Evolutionary conservation across 1,140 invertebrate species (phyloP), one percentile per base, ranked within the genome.

Genomic region (Plectrocnemia conspersa): DNA sequence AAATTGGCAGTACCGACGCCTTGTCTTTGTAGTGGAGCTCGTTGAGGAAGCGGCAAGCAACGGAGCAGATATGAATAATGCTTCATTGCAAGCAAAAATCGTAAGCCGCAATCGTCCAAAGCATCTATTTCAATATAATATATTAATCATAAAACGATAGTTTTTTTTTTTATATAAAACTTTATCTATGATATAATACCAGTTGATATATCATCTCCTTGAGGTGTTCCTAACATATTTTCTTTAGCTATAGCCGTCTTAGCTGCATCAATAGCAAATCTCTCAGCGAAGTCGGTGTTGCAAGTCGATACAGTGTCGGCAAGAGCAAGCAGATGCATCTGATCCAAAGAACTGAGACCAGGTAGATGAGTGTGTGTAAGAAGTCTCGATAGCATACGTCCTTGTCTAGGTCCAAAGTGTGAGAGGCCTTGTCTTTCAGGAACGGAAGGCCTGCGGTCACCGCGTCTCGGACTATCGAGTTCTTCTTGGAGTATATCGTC

Each of bases 241-340:
- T 88, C 85, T 64, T 86, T 86, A 1, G 80, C 79, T 33, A 83
- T 80, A 0, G 82, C 81, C 32, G 73, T 85, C 72, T 81, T 89
- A 18, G 79, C 84, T 25, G 87, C 80, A 62, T 88, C 88, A 4
- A 84, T 85, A 2, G 88, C 86, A 63, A 92, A 88, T 36, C 87
- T 75, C 65, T 92, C 89, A 0, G 88, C 85, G 63, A 91, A 88
- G 66, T 93, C 89, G 0, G 86, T 87, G 63, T 92, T 89, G 64
- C 88, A 91, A 0, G 91, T 93, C 0, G 94, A 93, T 0, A 99
- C 93, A 0, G 97, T 98, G 65, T 99, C 97, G 18, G 96, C 96
- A 16, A 99, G 69, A 3, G 97, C 97, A 6, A 99, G 72, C 21
- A 99, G 75, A 75, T 99, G 97, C 95, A 99, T 98, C 71, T 99